phyloP scores from a whole-genome alignment of 2,888 invertebrate genomes.

The Drosophila algonquin region DNA sequence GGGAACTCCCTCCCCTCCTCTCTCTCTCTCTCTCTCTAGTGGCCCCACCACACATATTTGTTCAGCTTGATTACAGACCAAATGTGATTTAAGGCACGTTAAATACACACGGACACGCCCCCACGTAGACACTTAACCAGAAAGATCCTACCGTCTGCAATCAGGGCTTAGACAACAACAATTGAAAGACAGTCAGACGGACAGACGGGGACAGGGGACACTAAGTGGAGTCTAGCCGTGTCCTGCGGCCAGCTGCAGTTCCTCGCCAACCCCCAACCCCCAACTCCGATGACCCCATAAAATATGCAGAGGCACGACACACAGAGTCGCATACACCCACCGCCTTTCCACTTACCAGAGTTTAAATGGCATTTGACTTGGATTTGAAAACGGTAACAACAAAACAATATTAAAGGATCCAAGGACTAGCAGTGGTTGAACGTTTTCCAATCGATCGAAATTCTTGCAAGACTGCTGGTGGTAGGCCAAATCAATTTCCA shows the following conservation, averaged over 20 bases:
- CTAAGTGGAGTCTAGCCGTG: constrained; percentile 22
- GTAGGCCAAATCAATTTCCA: not conserved
- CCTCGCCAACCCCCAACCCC: constrained; percentile 3
- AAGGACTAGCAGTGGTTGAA: too few relatives aligned
- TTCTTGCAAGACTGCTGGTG: not conserved
- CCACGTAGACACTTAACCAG: not conserved
- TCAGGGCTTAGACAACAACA: constrained; percentile 40
- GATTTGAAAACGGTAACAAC: too few relatives aligned
- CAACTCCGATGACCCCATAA: constrained; percentile 40
- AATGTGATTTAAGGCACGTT: constrained; percentile 79
- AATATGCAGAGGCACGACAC: constrained; percentile 66
- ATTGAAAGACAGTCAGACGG: constrained; percentile 3
- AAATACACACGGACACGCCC: constrained; percentile 48
- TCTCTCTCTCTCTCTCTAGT: too few relatives aligned
- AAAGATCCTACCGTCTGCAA: constrained; percentile 25
- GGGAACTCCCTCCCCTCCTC: constrained; percentile 19
- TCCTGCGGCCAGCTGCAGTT: constrained; percentile 24
- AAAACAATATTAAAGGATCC: not conserved
- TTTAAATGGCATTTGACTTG: not conserved
- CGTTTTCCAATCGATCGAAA: not conserved
- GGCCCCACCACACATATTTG: constrained; percentile 56
- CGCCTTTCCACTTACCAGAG: constrained; percentile 19
- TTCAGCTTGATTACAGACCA: constrained; percentile 75
- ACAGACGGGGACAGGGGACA: not conserved
- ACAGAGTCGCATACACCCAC: constrained; percentile 48